Evolutionary conservation across 1,140 invertebrate species (phyloP).

Genomic region (Oreohelix idahoensis): DNA sequence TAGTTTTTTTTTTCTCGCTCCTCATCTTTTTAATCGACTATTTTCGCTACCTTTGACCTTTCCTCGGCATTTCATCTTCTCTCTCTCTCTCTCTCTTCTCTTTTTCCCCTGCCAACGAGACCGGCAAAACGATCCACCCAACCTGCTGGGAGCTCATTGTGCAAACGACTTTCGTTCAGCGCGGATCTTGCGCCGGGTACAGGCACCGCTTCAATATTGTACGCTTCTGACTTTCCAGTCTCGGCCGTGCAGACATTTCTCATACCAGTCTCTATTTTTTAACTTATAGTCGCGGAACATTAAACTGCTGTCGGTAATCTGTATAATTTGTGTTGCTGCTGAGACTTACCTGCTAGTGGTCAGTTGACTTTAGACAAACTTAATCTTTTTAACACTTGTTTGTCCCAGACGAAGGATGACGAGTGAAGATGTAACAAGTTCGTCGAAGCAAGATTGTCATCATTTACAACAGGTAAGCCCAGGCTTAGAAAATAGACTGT

Average conservation of each 20-base stretch:
- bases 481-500: no score
- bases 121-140: slow-evolving; percentile 2
- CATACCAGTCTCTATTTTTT: not conserved
- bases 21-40: not conserved
- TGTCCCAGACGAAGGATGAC: not conserved
- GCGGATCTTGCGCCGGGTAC: not conserved
- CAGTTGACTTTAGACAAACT: not conserved
- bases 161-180: not conserved
- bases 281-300: not conserved
- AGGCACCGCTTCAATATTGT: not conserved
- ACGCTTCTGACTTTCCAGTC: not conserved
- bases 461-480: not conserved
- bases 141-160: slow-evolving; percentile 4
- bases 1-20: not conserved
- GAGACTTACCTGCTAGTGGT: not conserved
- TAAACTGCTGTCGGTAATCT: not conserved
- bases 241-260: not conserved
- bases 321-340: not conserved
- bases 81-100: no score
- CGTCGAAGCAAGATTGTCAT: not conserved
- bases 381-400: not conserved
- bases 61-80: not conserved
- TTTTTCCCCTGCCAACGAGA: not conserved
- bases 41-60: not conserved
- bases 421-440: not conserved